A percentile compares a stretch with the other conserved stretches of the same genome.
These are phyloP conservation scores for Caenorhabditis wallacei DNA, from an alignment of 2,888 invertebrate genomes.

Conservation along the genomic window DNA sequence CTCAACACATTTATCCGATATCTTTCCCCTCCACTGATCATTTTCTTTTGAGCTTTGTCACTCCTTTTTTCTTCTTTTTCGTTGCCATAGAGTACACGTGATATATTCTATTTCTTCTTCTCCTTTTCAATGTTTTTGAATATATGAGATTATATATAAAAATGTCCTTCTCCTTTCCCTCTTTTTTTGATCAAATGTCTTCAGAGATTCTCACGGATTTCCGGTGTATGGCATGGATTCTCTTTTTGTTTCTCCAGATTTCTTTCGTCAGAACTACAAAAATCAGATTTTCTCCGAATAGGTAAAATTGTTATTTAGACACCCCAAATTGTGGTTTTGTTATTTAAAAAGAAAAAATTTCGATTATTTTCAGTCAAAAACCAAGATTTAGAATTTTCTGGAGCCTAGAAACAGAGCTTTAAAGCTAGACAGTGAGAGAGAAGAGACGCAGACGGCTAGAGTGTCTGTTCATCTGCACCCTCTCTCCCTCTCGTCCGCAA, in stretches of 20 bases:
- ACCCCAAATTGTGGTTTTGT: no score
- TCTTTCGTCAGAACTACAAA: neutral
- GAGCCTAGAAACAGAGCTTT: no score
- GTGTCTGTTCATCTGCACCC: no score
- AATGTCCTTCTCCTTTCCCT: neutral
- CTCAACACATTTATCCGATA: neutral
- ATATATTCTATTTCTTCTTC: neutral
- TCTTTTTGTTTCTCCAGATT: no score
- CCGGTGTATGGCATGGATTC: neutral
- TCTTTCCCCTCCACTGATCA: constrained; percentile 8
- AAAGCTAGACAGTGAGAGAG: no score
- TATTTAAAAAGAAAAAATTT: no score
- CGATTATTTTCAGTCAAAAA: no score
- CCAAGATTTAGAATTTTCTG: neutral
- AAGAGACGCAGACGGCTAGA: no score
- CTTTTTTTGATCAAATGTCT: neutral
- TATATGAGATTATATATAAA: neutral
- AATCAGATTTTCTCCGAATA: neutral
- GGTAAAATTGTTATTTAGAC: neutral
- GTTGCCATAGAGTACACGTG: constrained; percentile 31
- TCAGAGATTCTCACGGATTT: neutral
- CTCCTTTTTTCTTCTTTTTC: neutral
- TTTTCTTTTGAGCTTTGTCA: neutral
- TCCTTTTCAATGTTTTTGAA: neutral
- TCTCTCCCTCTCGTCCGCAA: no score